Conservation (phyloP, 2,797 vertebrate genomes). For the Natrix natrix region DNA sequence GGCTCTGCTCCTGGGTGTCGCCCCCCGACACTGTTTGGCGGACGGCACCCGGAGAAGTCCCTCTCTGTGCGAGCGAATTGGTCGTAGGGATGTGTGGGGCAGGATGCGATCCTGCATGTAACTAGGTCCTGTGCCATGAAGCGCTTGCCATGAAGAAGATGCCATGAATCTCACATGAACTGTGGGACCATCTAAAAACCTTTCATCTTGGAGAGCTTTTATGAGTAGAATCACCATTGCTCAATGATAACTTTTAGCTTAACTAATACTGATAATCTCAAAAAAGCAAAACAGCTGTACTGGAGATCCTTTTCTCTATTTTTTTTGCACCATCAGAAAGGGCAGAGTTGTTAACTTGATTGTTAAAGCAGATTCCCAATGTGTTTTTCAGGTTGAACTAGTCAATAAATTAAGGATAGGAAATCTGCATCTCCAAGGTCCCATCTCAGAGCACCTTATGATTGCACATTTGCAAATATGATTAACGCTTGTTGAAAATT, state of each 20-base stretch:
- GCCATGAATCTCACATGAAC: background rate
- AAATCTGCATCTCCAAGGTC: background rate
- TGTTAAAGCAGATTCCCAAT: conserved; percentile 10
- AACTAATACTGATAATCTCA: background rate
- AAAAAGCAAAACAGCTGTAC: background rate
- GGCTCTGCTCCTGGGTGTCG: too few relatives aligned
- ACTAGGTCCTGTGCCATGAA: too few relatives aligned
- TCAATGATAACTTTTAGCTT: background rate
- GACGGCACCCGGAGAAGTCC: too few relatives aligned
- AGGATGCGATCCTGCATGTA: too few relatives aligned
- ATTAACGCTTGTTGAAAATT: background rate
- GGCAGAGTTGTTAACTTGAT: background rate
- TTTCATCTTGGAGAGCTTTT: background rate
- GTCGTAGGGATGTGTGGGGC: too few relatives aligned
- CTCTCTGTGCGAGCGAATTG: too few relatives aligned
- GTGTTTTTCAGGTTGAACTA: background rate
- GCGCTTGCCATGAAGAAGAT: too few relatives aligned
- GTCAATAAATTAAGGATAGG: background rate
- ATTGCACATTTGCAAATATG: background rate
- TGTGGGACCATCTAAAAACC: background rate
- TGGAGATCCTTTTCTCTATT: background rate
- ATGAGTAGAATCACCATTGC: background rate
- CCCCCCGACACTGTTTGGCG: too few relatives aligned
- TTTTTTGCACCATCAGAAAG: background rate
- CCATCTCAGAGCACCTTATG: background rate